Conservation (phyloP, 2,113 vertebrate genomes). For the Mormoops blainvillei region DNA sequence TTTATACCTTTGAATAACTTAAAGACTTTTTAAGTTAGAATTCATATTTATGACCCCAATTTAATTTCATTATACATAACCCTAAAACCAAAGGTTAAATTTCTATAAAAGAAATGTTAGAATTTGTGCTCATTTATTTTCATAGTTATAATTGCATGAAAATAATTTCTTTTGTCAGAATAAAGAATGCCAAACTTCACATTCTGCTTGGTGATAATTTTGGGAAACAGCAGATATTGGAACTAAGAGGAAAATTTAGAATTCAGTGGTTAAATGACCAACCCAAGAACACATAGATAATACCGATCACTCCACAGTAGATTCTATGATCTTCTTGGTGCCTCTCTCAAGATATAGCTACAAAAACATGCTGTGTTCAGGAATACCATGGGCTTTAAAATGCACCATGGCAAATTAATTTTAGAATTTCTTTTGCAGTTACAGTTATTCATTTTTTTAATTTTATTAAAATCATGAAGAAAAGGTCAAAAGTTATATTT, state of each 20-base stretch:
- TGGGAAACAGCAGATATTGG: background rate
- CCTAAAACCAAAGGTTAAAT: background rate
- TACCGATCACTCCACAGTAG: background rate
- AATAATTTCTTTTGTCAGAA: background rate
- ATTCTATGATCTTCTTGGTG: background rate
- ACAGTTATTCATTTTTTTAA: background rate
- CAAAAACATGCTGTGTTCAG: background rate
- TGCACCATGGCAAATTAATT: background rate
- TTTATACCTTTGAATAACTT: background rate
- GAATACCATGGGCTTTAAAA: background rate
- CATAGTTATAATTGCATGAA: background rate
- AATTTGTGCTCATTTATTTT: background rate
- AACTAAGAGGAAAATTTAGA: background rate
- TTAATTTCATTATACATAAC: background rate
- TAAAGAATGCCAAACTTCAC: background rate
- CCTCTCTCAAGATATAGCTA: background rate
- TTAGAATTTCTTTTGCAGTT: background rate
- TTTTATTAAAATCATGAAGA: background rate
- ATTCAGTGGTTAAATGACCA: background rate
- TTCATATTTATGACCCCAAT: background rate
- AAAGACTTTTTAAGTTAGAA: background rate
- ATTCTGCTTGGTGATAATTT: background rate
- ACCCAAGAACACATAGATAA: background rate
- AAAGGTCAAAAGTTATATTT: background rate
- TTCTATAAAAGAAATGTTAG: background rate